Conservation (phyloP, 2,888 invertebrate genomes). For the Rotaria socialis region DNA sequence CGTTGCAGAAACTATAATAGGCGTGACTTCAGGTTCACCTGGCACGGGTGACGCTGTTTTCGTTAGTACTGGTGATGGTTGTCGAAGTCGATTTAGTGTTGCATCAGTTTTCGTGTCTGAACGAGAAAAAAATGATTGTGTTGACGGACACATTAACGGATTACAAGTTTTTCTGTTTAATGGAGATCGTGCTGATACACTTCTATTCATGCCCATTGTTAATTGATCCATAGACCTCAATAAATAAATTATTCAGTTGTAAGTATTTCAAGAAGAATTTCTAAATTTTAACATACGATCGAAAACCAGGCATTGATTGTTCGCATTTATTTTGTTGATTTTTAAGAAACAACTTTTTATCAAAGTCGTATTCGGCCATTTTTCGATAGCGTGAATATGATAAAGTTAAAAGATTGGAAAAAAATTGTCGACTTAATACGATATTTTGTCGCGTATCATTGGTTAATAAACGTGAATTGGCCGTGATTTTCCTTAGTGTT, state of each 20-base stretch:
- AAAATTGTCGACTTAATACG: conserved; percentile 20
- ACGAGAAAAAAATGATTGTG: background rate
- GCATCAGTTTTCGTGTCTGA: background rate
- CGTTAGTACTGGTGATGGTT: background rate
- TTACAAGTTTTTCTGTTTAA: background rate
- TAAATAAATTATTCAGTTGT: background rate
- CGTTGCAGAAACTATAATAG: too few relatives aligned
- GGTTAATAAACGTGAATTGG: background rate
- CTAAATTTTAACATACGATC: background rate
- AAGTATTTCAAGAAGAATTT: background rate
- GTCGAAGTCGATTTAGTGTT: background rate
- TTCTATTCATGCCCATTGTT: background rate
- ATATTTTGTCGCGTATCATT: background rate
- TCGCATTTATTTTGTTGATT: background rate
- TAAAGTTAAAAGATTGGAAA: background rate
- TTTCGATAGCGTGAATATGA: conserved; percentile 4
- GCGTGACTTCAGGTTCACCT: background rate
- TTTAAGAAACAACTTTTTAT: background rate
- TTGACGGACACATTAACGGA: background rate
- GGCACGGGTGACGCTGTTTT: background rate
- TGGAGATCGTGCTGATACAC: background rate
- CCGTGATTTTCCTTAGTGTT: background rate
- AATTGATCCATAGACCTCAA: background rate
- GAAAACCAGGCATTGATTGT: background rate
- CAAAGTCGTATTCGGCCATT: background rate